Base-by-base conservation (phyloP, 2,888 invertebrate genomes). In the Lycaena phlaeas region DNA sequence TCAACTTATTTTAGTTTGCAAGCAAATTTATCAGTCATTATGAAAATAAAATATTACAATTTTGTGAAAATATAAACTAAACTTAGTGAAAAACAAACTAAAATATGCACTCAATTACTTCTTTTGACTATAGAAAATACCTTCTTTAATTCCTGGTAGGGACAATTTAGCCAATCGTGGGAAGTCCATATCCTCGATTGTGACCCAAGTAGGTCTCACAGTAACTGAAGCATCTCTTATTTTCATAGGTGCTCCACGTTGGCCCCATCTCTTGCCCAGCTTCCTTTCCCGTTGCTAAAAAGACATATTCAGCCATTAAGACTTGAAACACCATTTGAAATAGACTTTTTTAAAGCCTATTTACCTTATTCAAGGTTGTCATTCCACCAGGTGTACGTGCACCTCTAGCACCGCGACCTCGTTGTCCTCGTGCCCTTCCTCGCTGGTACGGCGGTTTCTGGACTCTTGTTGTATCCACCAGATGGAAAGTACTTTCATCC, bases 131-230 rank as follows among this genome's bases (percentile, higher is more conserved):
- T n/a, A n/a, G n/a, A 17, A n/a, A 18, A 31, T 39, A 82, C 85
- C 89, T 50, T 97, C 96, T 58, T 93, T 94, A 43, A 98, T 91
- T 51, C 90, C 92, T 0, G 98, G 98, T 53, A 99, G 81, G 15
- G 95, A 94, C 2, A 99, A 86, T 68, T 99, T 99, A 27, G 93
- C 90, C 45, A 99, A 87, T 2, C 98, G 89, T 5, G 96, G 95
- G 72, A 99, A 98, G 82, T 99, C 99, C 93, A 99, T 97, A 68
- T 99, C 99, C 64, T 96, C 95, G 51, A 98, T 94, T 2, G 98
- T 97, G 41, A 89, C 88, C 99, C 99, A 99, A 49, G 97, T 96
- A 5, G 98, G 94, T 29, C 95, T 88, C 1, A 99, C 97, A 40
- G 95, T 94, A 0, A 99, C 98, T 0, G 98, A 98, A 2, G 98